Evolutionary conservation across 2,797 vertebrate genomes (phyloP).

Genomic region (Leptoclinus maculatus): DNA sequence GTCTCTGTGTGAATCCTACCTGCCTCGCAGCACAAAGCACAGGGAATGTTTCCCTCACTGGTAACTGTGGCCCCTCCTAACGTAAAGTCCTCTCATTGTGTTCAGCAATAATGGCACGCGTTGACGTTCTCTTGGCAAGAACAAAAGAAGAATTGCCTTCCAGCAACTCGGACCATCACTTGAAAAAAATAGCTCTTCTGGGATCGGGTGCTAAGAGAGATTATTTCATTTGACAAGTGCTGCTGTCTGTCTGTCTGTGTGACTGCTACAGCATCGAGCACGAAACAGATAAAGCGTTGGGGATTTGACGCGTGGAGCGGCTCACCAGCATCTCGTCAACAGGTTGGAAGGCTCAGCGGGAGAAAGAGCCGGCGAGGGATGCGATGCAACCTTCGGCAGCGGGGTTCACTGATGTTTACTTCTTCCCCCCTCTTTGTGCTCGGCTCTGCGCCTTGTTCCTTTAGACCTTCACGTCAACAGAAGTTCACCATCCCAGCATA

Average conservation of each 20-base stretch:
- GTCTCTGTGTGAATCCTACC: neutral
- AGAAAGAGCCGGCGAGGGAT: constrained; percentile 16
- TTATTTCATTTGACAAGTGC: constrained; percentile 18
- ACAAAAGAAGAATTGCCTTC: constrained; percentile 13
- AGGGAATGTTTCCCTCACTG: constrained; percentile 9
- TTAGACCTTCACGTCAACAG: too few relatives aligned
- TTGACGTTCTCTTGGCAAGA: constrained; percentile 21
- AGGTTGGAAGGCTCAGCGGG: constrained; percentile 25
- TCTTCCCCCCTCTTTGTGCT: neutral
- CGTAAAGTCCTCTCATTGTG: constrained; percentile 2
- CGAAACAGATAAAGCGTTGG: neutral
- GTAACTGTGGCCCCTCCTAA: neutral
- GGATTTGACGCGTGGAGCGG: constrained; percentile 10
- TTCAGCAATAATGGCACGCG: neutral
- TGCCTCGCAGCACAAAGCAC: neutral
- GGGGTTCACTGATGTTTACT: constrained; percentile 27
- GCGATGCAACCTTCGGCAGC: constrained; percentile 41
- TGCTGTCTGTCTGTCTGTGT: neutral
- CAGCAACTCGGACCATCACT: neutral
- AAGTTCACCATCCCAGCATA: too few relatives aligned
- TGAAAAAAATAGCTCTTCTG: constrained; percentile 22
- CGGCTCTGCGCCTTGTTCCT: neutral
- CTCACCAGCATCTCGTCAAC: constrained; percentile 23
- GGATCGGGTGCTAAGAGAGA: constrained; percentile 30
- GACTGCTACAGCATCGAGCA: neutral